Conservation (phyloP, 1,140 invertebrate species). For the Lasioglossum baleicum region DNA sequence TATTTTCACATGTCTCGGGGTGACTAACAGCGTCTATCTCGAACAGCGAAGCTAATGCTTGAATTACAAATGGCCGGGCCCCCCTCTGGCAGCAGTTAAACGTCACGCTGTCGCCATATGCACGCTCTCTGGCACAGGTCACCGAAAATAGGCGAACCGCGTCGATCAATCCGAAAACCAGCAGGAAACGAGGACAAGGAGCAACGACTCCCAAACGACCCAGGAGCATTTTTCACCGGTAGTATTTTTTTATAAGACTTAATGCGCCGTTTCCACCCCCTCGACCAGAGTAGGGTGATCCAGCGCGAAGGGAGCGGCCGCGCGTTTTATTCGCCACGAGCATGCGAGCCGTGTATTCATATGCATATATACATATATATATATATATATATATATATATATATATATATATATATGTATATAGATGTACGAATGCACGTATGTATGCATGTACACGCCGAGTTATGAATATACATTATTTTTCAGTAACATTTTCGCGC, state of each 20-base stretch:
- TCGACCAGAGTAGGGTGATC: constrained; percentile 3
- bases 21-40: too few relatives aligned
- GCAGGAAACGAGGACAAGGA: not conserved
- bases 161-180: not conserved
- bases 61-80: too few relatives aligned
- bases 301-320: constrained; percentile 25
- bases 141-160: not conserved
- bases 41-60: too few relatives aligned
- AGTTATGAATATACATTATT: constrained; percentile 53
- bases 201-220: constrained; percentile 1
- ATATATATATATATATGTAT: too few relatives aligned
- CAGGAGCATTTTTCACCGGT: constrained; percentile 3
- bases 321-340: constrained; percentile 35
- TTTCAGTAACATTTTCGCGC: constrained; percentile 41
- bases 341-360: constrained; percentile 12
- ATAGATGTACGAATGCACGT: too few relatives aligned
- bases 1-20: too few relatives aligned
- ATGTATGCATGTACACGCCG: not conserved
- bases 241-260: constrained; percentile 50
- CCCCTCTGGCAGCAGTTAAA: not conserved
- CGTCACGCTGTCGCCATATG: not conserved
- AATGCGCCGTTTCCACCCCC: constrained; percentile 10
- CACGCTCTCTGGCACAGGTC: not conserved
- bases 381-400: too few relatives aligned
- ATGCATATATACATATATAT: not conserved